These are phyloP conservation scores for Cichladusa arquata DNA, from an alignment of 2,113 vertebrate genomes.

Conservation along the genomic window DNA sequence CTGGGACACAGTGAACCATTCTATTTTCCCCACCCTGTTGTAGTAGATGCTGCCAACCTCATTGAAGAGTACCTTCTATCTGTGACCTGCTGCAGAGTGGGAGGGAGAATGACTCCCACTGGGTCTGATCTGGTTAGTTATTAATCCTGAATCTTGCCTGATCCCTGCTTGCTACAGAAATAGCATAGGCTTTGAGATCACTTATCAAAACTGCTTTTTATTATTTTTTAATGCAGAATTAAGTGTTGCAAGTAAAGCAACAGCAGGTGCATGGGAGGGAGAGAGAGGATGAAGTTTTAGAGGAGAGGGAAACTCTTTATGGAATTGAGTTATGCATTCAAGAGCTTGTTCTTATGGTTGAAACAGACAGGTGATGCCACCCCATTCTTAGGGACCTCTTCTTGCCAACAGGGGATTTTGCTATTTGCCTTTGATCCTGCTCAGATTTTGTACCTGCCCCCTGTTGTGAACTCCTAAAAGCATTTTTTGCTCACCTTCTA, in stretches of 20 bases:
- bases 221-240: background rate
- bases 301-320: background rate
- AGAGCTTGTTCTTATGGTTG: background rate
- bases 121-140: background rate
- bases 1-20: background rate
- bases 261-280: background rate
- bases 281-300: background rate
- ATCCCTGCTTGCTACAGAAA: background rate
- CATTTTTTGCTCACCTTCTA: background rate
- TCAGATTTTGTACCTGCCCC: background rate
- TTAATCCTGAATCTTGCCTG: background rate
- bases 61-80: background rate
- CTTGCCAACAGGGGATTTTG: background rate
- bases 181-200: background rate
- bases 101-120: background rate
- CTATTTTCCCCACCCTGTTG: background rate
- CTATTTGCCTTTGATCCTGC: background rate
- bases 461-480: background rate
- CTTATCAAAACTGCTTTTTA: background rate
- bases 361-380: background rate
- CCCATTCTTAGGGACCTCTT: background rate
- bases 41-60: background rate
- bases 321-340: background rate
- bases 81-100: background rate
- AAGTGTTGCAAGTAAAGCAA: background rate